phyloP scores from a whole-genome alignment of 2,888 invertebrate species.

The Polylopha cassiicola region DNA sequence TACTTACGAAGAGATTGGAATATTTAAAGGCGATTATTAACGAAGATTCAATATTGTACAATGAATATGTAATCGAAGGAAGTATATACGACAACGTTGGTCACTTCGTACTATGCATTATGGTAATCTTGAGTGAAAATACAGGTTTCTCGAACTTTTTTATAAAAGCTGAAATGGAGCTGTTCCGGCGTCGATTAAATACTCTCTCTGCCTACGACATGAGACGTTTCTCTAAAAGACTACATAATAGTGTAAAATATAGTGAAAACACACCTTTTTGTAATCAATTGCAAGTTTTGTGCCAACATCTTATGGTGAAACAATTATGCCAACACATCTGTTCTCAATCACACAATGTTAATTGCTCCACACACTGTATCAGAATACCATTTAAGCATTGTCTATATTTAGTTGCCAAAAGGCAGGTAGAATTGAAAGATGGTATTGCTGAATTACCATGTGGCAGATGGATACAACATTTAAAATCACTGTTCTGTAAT shows the following conservation, averaged over 20 bases:
- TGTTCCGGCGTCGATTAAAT: constrained; percentile 47
- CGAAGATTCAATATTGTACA: constrained; percentile 47
- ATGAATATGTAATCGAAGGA: constrained; percentile 78
- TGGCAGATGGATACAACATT: constrained; percentile 72
- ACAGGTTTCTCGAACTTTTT: constrained; percentile 48
- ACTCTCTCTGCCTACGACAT: constrained; percentile 51
- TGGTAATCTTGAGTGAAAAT: constrained; percentile 47
- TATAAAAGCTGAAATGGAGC: constrained; percentile 48
- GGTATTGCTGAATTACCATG: constrained; percentile 76
- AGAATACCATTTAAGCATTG: constrained; percentile 76
- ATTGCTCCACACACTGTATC: constrained; percentile 46
- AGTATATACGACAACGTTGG: constrained; percentile 77
- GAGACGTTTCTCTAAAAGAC: constrained; percentile 54
- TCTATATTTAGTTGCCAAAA: constrained; percentile 67
- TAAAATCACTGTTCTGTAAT: constrained; percentile 63
- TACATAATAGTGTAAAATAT: constrained; percentile 49
- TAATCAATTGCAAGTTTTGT: constrained; percentile 45
- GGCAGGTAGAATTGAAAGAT: constrained; percentile 68
- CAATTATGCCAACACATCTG: constrained; percentile 53
- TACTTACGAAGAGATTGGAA: constrained; percentile 67
- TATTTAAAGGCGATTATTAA: constrained; percentile 61
- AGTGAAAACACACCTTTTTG: constrained; percentile 28
- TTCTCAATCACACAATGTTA: constrained; percentile 33
- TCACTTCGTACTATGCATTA: constrained; percentile 74
- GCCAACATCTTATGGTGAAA: constrained; percentile 54